These are phyloP conservation scores for Nothobranchius kuhntae DNA, from an alignment of 2,113 vertebrate species.

Conservation along the genomic window DNA sequence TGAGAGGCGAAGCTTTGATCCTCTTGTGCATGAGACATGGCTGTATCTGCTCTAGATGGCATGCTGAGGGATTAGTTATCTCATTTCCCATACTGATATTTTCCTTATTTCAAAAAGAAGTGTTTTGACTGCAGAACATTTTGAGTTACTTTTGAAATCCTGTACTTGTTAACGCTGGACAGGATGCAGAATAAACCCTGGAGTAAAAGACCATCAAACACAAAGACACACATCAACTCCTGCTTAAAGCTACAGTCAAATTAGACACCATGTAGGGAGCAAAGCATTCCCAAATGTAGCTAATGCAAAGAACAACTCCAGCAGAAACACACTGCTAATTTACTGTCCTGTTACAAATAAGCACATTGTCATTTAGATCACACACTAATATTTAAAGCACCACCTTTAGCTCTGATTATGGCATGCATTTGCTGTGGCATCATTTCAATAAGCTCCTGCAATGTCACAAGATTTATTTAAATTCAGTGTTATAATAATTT, in stretches of 20 bases:
- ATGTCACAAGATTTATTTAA: too few species aligned
- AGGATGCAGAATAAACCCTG: background rate
- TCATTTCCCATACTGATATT: constrained; percentile 20
- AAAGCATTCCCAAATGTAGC: too few species aligned
- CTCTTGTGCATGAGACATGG: constrained; percentile 54
- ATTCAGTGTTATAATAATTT: too few species aligned
- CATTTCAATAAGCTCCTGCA: too few species aligned
- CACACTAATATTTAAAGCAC: too few species aligned
- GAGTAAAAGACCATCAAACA: too few species aligned
- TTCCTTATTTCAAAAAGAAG: constrained; percentile 14
- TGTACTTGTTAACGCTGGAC: background rate
- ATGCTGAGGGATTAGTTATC: constrained; percentile 38
- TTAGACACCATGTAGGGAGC: background rate
- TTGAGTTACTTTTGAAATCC: background rate
- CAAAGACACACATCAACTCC: background rate
- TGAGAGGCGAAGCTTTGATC: constrained; percentile 64
- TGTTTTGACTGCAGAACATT: background rate
- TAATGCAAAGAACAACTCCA: too few species aligned
- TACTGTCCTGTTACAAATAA: too few species aligned
- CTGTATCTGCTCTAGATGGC: constrained; percentile 47
- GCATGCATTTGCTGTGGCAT: too few species aligned
- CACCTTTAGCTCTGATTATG: too few species aligned
- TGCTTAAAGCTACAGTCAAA: background rate
- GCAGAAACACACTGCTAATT: too few species aligned
- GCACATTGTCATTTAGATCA: too few species aligned